Conservation (phyloP, 2,113 vertebrate species). For the Ophthalmolycus amberensis region DNA sequence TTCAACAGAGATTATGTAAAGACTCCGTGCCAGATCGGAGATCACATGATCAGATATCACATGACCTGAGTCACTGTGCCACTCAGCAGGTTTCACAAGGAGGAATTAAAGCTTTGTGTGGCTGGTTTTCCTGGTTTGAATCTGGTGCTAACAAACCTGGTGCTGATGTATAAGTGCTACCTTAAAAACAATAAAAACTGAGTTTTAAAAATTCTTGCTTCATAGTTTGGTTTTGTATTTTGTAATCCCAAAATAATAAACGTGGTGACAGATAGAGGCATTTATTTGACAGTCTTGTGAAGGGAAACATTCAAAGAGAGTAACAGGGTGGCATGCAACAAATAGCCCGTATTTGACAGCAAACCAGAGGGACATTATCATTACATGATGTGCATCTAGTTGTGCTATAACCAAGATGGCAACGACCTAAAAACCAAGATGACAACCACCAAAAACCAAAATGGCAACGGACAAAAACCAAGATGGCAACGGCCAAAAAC, state of each 20-base stretch:
- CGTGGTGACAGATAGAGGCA: no score
- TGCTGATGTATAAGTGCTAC: not conserved
- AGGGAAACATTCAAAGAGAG: not conserved
- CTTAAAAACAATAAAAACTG: not conserved
- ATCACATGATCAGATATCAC: conserved; percentile 9
- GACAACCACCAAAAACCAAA: no score
- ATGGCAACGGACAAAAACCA: no score
- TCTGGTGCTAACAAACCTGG: not conserved
- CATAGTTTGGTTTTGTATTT: no score
- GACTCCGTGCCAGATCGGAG: not conserved
- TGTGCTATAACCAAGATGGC: no score
- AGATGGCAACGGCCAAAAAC: no score
- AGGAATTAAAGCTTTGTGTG: not conserved
- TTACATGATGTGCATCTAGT: no score
- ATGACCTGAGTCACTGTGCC: conserved; percentile 22
- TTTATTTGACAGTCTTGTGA: no score
- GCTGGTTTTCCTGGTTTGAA: not conserved
- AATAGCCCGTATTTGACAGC: not conserved
- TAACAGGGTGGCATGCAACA: not conserved
- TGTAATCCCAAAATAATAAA: no score
- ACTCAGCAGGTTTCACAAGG: conserved; percentile 16
- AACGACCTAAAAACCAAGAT: no score
- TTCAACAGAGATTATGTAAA: not conserved
- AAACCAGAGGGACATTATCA: not conserved
- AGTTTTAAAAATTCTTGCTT: not conserved